phyloP scores from a whole-genome alignment of 2,113 vertebrate genomes.

The Etia nguti region DNA sequence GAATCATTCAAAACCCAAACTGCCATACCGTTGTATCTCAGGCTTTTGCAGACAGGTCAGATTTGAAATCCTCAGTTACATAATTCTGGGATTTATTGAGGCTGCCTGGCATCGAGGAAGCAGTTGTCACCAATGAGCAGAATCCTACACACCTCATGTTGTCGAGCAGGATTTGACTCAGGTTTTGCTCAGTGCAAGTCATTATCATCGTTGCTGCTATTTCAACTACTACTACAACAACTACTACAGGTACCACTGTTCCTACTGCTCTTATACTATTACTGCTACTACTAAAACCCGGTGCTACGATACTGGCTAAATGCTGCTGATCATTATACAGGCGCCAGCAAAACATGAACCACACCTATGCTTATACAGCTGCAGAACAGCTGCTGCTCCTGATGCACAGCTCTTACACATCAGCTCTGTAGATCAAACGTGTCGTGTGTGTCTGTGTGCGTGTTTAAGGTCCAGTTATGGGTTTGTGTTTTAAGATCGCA shows the following conservation, averaged over 20 bases:
- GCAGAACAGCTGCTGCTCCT: conserved; percentile 13
- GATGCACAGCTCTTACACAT: neutral
- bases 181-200: conserved; percentile 64
- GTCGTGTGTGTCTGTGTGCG: neutral
- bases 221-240: conserved; percentile 50
- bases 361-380: conserved; percentile 29
- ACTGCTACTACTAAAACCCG: conserved; percentile 47
- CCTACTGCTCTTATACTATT: conserved; percentile 17
- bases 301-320: conserved; percentile 55
- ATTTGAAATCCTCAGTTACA: conserved; percentile 11
- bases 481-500: conserved; percentile 14
- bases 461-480: neutral
- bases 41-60: conserved; percentile 49
- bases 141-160: conserved; percentile 31
- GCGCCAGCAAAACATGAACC: conserved; percentile 43
- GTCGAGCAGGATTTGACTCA: conserved; percentile 62
- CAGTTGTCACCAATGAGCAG: conserved; percentile 16
- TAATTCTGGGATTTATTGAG: conserved; percentile 35
- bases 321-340: conserved; percentile 56
- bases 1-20: conserved; percentile 46
- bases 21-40: conserved; percentile 58
- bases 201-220: conserved; percentile 63
- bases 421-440: neutral
- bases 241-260: conserved; percentile 40
- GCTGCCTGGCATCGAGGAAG: neutral